A percentile compares a stretch with the other conserved stretches of the same genome.
phyloP scores from a whole-genome alignment of 1,140 invertebrate species.

The Bombus confusus region DNA sequence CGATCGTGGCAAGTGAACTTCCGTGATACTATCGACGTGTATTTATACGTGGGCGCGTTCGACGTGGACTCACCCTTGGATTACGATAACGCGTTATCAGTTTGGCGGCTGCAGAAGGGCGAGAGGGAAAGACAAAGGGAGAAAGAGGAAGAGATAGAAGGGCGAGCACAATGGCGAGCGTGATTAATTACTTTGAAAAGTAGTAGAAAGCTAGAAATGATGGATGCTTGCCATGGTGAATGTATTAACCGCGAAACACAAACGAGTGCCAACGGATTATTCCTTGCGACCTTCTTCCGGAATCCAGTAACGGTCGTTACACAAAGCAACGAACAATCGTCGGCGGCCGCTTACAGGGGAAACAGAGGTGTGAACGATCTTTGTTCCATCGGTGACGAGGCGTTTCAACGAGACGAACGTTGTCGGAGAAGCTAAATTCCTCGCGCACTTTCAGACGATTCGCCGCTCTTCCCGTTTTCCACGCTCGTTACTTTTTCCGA shows the following conservation, averaged over 20 bases:
- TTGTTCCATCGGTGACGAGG: background rate
- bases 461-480: background rate
- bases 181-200: constrained; percentile 64
- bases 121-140: background rate
- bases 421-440: background rate
- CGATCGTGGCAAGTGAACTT: constrained; percentile 44
- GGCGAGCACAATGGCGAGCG: constrained; percentile 42
- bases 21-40: constrained; percentile 52
- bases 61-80: constrained; percentile 48
- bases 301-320: background rate
- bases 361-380: background rate
- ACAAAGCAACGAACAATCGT: constrained; percentile 2
- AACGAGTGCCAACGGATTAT: constrained; percentile 20
- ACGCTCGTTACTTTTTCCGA: background rate
- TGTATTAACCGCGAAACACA: constrained; percentile 47
- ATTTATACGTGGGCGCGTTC: constrained; percentile 46
- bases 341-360: background rate
- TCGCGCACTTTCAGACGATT: background rate
- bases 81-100: constrained; percentile 61
- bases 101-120: background rate
- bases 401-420: background rate
- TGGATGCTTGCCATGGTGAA: too few relatives aligned
- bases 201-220: constrained; percentile 55
- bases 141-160: background rate
- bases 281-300: background rate